Percentiles rank a stretch among this genome's conserved stretches.
Conservation (phyloP, 2,888 invertebrate genomes). For the Sphaeridia pumilis region DNA sequence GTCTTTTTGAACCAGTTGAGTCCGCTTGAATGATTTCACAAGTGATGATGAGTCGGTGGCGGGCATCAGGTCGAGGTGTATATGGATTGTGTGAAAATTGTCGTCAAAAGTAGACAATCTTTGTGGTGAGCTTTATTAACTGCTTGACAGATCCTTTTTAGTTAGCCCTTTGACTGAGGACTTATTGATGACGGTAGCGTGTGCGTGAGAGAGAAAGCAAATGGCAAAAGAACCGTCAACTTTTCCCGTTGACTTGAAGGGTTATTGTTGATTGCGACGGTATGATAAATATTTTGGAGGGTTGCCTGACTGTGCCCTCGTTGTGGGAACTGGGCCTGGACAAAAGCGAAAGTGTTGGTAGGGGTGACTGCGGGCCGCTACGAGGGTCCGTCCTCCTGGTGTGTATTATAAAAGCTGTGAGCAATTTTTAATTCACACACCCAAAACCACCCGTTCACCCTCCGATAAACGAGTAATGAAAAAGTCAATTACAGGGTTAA, state of each 20-base stretch:
- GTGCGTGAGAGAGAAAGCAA: too few relatives aligned
- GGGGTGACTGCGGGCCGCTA: background rate
- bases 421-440: constrained; percentile 29
- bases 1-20: constrained; percentile 3
- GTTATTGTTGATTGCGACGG: too few relatives aligned
- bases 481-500: constrained; percentile 30
- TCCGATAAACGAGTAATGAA: constrained; percentile 15
- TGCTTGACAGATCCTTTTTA: too few relatives aligned
- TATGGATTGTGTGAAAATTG: constrained; percentile 1
- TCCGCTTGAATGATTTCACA: background rate
- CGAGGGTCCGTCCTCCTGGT: too few relatives aligned
- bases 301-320: background rate
- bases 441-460: background rate
- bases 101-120: background rate
- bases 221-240: too few relatives aligned
- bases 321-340: background rate
- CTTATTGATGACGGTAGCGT: background rate
- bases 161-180: too few relatives aligned
- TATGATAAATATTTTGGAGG: too few relatives aligned
- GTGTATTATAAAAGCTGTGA: constrained; percentile 1
- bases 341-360: background rate
- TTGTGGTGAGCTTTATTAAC: too few relatives aligned
- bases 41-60: constrained; percentile 1
- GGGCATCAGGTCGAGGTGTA: too few relatives aligned
- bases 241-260: too few relatives aligned